Base-by-base conservation (phyloP, 2,888 invertebrate species). In the Slavum lentiscoides region DNA sequence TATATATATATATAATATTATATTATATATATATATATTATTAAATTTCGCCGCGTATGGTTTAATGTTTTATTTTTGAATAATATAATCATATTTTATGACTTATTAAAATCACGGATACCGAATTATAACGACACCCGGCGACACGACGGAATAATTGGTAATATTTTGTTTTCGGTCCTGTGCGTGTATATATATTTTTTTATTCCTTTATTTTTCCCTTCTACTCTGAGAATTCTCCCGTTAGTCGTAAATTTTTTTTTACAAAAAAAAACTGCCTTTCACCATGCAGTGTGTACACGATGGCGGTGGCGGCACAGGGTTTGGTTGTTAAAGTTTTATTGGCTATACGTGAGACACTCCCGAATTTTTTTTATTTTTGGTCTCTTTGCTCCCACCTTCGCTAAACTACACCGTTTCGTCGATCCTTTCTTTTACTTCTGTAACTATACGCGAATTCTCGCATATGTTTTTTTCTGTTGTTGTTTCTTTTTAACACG, bases 61-160 rank as follows among this genome's bases (percentile, higher is more conserved):
- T 75, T 66, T 72, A 58, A 30, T 39, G 59, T 55, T 77, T 61
- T 61, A 61, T 53, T 55, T 55, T 69, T 23, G 9, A 80, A 80
- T 80, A 80, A 77, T 64, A 64, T 72, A 72, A 80, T 80, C 80
- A 64, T 80, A 80, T 80, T 80, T 80, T 80, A 80, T 30, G 80
- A 80, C 80, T 80, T 80, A 66, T 80, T 80, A 77, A 69, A 72
- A 80, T 72, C 80, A 66, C 80, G 21, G 43, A 72, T 64, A 64
- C 72, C 77, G 9, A 23, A 80, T n/a, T 30, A 30, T 30, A 80
- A 72, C 80, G 72, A 80, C 77, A 70, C 77, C 69, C 77, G 69
- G 53, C 77, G 77, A 70, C 72, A 66, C 64, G 58, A 43, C 23
- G 53, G 55, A 72, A 80, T 72, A 72, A 72, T 72, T 72, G 80